Evolutionary conservation across 2,888 invertebrate genomes (phyloP), one percentile per base, ranked within the genome.

Genomic region (Gonocerus acuteangulatus): DNA sequence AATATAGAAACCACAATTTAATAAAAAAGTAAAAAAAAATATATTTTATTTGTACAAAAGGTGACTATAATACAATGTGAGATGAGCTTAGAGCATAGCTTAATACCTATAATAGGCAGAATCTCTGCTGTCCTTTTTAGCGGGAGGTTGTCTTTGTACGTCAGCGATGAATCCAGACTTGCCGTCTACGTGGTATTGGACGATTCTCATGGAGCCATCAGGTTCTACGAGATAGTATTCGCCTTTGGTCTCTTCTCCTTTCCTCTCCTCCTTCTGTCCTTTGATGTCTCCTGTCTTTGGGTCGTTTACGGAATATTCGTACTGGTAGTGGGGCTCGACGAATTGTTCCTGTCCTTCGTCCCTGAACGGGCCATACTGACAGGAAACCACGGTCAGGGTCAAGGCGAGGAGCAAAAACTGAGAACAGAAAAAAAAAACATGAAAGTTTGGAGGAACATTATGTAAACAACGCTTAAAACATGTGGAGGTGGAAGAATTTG

Each of bases 171-270:
- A 86, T 70, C 86, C 86, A 68, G 83, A 84, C 73, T 85, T 82
- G 85, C 85, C 85, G 72, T 86, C 86, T 57, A 85, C 85, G 62
- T 82, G 79, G 74, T 86, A 86, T 73, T 83, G 80, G 62, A 86
- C 86, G 1, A 84, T 85, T 67, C 86, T 79, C 59, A 85, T 82
- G 65, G 84, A 84, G 60, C 86, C 86, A 75, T 85, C 85, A 47
- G 85, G 84, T 73, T 86, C 86, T 65, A 66, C 69, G 23, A 76
- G 66, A 7, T 74, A 73, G 66, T 75, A 75, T 59, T 74, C 74
- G 73, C 86, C 86, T 73, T 79, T 80, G 16, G 86, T 85, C 45
- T 83, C 81, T 71, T 86, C 86, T 1, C 86, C 85, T 65, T 85
- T 82, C 15, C 85, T 78, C 69, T 82, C 80, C 72, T 85, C 86